These are phyloP conservation scores for Struthidea cinerea DNA, from an alignment of 2,113 vertebrate genomes.

Conservation along the genomic window DNA sequence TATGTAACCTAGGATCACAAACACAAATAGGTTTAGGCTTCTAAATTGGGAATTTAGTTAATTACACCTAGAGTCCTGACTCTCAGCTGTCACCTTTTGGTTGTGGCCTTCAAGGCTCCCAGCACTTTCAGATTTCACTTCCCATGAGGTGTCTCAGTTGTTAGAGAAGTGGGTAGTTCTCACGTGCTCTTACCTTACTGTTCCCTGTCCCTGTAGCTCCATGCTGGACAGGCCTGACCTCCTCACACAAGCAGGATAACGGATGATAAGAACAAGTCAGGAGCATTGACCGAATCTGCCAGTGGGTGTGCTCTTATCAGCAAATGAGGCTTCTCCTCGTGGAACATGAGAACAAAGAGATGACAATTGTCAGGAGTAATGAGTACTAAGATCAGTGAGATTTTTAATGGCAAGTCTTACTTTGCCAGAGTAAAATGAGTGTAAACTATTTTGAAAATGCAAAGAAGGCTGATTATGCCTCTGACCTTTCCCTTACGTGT, in stretches of 20 bases:
- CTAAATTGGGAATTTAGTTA: background rate
- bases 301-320: fast-evolving
- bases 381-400: background rate
- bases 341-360: background rate
- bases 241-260: background rate
- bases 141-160: background rate
- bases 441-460: background rate
- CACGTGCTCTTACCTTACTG: background rate
- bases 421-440: background rate
- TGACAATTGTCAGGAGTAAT: background rate
- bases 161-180: background rate
- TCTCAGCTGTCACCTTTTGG: background rate
- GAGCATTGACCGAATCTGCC: fast-evolving
- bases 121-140: background rate
- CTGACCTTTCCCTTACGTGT: background rate
- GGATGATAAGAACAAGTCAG: background rate
- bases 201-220: background rate
- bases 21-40: background rate
- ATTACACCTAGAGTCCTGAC: background rate
- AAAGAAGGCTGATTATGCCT: background rate
- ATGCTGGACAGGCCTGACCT: background rate
- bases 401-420: background rate
- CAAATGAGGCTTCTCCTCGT: background rate
- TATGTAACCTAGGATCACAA: background rate
- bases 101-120: background rate